Conservation (phyloP, 37 sponge, comb jelly and placozoan genomes). For the Beroe ovata region DNA sequence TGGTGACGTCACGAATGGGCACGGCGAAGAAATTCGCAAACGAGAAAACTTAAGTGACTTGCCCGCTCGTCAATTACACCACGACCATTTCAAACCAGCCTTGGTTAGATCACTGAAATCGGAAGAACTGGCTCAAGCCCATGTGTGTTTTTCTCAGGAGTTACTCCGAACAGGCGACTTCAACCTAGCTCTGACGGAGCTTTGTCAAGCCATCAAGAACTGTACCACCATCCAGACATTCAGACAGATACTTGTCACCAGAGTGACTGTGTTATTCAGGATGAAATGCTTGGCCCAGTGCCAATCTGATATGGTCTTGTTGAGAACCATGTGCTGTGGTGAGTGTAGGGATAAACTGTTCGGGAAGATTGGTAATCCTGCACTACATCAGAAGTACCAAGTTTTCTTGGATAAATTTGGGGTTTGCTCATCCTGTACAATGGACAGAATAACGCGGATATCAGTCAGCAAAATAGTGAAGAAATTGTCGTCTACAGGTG, state of each 20-base stretch:
- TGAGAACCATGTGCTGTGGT: not conserved
- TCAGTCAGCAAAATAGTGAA: not conserved
- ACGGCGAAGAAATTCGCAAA: not conserved
- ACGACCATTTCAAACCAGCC: not conserved
- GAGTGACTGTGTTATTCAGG: not conserved
- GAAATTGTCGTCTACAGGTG: not conserved
- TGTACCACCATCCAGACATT: not conserved
- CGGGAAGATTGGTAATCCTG: not conserved
- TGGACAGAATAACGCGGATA: not conserved
- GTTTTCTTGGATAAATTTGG: not conserved
- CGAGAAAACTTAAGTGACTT: not conserved
- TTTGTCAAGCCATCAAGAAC: conserved; percentile 3
- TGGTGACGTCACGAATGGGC: not conserved
- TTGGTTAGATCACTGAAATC: conserved; percentile 1
- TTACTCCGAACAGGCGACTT: not conserved
- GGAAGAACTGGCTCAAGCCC: conserved; percentile 41
- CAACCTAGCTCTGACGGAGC: not conserved
- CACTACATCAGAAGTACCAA: not conserved
- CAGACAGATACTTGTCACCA: not conserved
- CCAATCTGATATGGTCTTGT: not conserved
- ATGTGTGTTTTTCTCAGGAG: conserved; percentile 12
- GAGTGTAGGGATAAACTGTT: not conserved
- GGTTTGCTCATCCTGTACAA: not conserved
- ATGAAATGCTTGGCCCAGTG: not conserved
- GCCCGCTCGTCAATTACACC: not conserved